Conservation (phyloP, 2,113 vertebrate genomes). For the Cheirogaleus medius region DNA sequence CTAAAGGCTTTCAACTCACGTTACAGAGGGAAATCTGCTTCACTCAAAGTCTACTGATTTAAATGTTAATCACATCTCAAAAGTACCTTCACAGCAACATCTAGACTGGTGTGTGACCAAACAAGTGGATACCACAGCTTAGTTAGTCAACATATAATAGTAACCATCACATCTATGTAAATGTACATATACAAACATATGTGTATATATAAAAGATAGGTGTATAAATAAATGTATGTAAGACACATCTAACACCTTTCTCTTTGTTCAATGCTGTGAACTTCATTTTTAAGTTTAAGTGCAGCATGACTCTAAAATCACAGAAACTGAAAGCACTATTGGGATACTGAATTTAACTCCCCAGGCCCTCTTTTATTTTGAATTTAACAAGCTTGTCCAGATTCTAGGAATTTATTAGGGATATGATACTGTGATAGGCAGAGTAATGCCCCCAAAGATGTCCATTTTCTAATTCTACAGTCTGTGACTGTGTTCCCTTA, state of each 20-base stretch:
- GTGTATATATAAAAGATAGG: neutral
- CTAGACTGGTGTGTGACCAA: neutral
- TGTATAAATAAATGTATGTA: neutral
- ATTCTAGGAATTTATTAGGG: neutral
- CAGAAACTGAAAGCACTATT: neutral
- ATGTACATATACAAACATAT: neutral
- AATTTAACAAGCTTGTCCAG: neutral
- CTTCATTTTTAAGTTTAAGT: conserved; percentile 24
- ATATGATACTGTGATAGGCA: neutral
- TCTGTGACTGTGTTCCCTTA: neutral
- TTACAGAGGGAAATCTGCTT: neutral
- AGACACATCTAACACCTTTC: neutral
- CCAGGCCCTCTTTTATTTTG: neutral
- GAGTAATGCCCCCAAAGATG: neutral
- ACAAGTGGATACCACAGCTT: neutral
- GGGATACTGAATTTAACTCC: neutral
- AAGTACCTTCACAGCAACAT: neutral
- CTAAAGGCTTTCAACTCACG: neutral
- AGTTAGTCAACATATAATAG: neutral
- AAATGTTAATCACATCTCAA: neutral
- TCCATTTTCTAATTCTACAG: neutral
- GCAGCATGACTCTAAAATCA: neutral
- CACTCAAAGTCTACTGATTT: neutral
- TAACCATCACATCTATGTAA: neutral
- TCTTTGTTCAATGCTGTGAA: neutral